Conservation (phyloP, 37 sponge, comb jelly and placozoan species). For the Bolinopsis microptera region DNA sequence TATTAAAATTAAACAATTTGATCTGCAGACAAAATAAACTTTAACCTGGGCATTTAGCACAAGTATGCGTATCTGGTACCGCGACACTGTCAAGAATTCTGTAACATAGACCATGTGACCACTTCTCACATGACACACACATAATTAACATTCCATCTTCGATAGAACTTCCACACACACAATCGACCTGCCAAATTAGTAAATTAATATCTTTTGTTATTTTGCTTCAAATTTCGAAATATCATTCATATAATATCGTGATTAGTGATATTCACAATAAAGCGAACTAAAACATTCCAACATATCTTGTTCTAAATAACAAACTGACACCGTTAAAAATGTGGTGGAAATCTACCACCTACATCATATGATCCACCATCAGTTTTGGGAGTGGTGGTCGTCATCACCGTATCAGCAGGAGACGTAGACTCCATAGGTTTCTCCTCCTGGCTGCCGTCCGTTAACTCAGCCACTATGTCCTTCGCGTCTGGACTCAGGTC, state of each 20-base stretch:
- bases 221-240: too few species aligned
- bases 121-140: constrained; percentile 39
- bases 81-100: not conserved
- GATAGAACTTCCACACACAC: constrained; percentile 54
- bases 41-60: constrained; percentile 55
- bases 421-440: not conserved
- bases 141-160: constrained; percentile 63
- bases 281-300: too few species aligned
- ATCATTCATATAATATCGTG: too few species aligned
- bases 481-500: constrained; percentile 62
- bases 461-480: constrained; percentile 36
- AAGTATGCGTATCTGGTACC: constrained; percentile 41
- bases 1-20: too few species aligned
- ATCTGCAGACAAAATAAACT: too few species aligned
- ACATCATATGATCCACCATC: constrained; percentile 23
- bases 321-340: too few species aligned
- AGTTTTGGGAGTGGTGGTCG: constrained; percentile 38
- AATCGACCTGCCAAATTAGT: constrained; percentile 35
- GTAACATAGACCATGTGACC: constrained; percentile 53
- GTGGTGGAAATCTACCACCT: too few species aligned
- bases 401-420: constrained; percentile 10
- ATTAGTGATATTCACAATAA: too few species aligned
- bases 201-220: too few species aligned
- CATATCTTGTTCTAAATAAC: too few species aligned
- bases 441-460: constrained; percentile 41